phyloP scores from a whole-genome alignment of 2,888 invertebrate genomes.

The Rhagonycha fulva region DNA sequence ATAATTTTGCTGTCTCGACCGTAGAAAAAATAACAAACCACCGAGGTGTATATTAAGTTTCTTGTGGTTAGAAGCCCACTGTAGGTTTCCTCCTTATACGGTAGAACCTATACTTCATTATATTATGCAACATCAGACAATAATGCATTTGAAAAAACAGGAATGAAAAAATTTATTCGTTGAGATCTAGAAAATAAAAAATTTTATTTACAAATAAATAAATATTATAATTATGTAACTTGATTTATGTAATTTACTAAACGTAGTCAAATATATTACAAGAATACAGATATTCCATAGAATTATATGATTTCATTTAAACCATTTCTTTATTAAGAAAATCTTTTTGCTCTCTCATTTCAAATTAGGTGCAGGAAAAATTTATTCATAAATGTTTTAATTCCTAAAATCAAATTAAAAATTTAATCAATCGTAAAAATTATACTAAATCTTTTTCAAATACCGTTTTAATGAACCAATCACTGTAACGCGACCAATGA shows the following conservation, averaged over 20 bases:
- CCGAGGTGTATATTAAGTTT: no score
- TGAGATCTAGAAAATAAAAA: no score
- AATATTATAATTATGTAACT: no score
- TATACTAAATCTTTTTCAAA: slow-evolving; percentile 6
- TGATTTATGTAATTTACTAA: not conserved
- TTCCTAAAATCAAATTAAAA: not conserved
- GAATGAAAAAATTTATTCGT: no score
- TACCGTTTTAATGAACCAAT: slow-evolving; percentile 16
- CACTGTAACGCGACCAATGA: slow-evolving; percentile 15
- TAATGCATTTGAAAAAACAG: no score
- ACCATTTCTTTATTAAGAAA: not conserved
- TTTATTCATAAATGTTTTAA: not conserved
- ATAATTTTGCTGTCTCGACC: no score
- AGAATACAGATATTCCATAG: not conserved
- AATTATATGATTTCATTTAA: not conserved
- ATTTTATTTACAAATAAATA: no score
- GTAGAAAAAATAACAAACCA: no score
- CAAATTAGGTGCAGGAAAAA: not conserved
- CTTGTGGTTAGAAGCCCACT: no score
- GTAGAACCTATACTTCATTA: no score
- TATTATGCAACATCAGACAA: no score
- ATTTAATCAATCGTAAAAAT: slow-evolving; percentile 15
- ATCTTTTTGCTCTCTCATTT: not conserved
- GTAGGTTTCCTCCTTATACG: no score
- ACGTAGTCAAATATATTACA: not conserved